Percentiles rank a stretch among this genome's conserved stretches.
Conservation (phyloP, 2,888 invertebrate species). For the Trachelus tabidus region DNA sequence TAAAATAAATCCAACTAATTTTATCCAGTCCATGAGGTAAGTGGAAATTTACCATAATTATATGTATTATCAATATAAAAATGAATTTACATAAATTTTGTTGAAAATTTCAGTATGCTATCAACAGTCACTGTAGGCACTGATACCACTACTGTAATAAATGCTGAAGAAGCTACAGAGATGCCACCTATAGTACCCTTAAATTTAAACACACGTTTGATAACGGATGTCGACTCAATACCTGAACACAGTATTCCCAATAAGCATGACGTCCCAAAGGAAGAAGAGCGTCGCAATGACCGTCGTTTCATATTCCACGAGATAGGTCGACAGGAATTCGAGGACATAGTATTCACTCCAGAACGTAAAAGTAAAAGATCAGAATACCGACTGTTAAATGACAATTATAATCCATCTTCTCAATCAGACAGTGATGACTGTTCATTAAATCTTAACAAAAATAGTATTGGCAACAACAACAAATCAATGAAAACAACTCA, state of each 20-base stretch:
- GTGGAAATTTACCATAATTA: conserved; percentile 3
- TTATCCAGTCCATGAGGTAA: conserved; percentile 58
- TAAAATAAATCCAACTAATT: conserved; percentile 55
- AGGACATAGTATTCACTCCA: conserved; percentile 76
- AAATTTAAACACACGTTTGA: conserved; percentile 44
- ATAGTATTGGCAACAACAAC: conserved; percentile 28
- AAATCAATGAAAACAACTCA: conserved; percentile 41
- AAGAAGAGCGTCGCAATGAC: conserved; percentile 59
- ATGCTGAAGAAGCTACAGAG: conserved; percentile 83
- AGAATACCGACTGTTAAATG: conserved; percentile 25
- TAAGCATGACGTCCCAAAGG: conserved; percentile 20
- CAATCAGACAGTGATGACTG: conserved; percentile 6
- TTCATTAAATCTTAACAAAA: neutral
- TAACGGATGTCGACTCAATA: conserved; percentile 38
- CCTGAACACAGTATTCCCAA: conserved; percentile 24
- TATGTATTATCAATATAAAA: neutral
- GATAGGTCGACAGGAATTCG: conserved; percentile 79
- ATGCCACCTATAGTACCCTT: conserved; percentile 70
- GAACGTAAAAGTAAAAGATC: conserved; percentile 63
- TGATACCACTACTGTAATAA: conserved; percentile 68
- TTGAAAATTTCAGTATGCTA: conserved; percentile 35
- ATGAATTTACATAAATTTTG: neutral
- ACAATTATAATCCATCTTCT: conserved; percentile 25
- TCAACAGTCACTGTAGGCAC: conserved; percentile 57
- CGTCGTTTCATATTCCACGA: conserved; percentile 77